A percentile compares a stretch with the other conserved stretches of the same genome.
phyloP scores from a whole-genome alignment of 2,113 vertebrate species.

The Chaetorhynchus papuensis region DNA sequence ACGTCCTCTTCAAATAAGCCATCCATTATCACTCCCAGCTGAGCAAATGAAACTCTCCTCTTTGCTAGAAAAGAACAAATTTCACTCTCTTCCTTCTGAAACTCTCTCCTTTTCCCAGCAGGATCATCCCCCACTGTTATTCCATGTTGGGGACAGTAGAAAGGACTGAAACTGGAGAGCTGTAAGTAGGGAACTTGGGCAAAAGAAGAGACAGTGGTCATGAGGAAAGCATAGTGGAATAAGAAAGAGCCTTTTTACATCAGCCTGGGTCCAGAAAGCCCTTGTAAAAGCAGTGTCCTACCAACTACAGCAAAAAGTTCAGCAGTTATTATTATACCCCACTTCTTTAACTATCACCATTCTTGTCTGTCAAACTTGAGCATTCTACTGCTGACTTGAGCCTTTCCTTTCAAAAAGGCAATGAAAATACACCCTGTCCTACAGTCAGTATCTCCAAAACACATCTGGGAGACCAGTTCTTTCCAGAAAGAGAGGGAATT shows the following conservation, averaged over 20 bases:
- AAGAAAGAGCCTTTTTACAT: not conserved
- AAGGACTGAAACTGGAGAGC: not conserved
- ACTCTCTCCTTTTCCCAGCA: not conserved
- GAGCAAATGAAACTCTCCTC: not conserved
- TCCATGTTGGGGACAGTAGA: not conserved
- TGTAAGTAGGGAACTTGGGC: not conserved
- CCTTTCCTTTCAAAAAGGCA: not conserved
- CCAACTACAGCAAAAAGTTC: not conserved
- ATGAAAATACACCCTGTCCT: not conserved
- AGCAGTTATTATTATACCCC: not conserved
- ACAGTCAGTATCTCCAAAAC: not conserved
- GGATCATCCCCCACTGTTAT: not conserved
- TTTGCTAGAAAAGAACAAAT: not conserved
- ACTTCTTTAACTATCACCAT: not conserved
- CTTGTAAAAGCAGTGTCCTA: not conserved
- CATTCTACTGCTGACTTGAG: not conserved
- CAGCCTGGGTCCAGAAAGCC: not conserved
- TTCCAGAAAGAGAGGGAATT: not conserved
- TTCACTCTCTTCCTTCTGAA: not conserved
- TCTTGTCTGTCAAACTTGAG: not conserved
- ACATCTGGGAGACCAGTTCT: not conserved
- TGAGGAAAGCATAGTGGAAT: not conserved
- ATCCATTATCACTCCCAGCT: not conserved
- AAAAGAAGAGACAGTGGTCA: not conserved
- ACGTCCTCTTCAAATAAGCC: not conserved